Base-by-base conservation (phyloP, 64 coral and sea anemone genomes). In the Actinia equina region DNA sequence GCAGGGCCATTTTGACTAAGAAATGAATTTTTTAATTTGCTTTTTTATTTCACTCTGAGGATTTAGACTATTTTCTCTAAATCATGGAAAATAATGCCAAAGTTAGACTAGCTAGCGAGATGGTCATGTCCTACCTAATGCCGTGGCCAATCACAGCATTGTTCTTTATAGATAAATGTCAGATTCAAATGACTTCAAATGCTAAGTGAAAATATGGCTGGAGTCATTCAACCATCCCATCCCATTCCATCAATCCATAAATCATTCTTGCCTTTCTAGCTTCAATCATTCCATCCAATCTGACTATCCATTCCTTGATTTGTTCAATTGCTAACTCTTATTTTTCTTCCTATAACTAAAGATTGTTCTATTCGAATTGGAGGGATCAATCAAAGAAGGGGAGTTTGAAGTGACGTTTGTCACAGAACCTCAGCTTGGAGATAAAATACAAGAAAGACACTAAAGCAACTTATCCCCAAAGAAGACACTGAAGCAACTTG, bases 281-380 rank as follows among this genome's bases (percentile, higher is more conserved):
- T 49, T 49, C 55, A 7, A 57, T 23, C 62, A 4, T n/a, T 65
- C 22, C 62, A 60, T 4, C 62, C 62, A 37, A 37, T 37, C 30
- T 37, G 30, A 37, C 30, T 37, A 37, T 37, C 30, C 30, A 37
- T 37, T 37, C 19, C 8, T 42, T 42, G 1, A 37, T 74, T 41
- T 2, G 41, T 74, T 30, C 62, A n/a, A n/a, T n/a, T n/a, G 22
- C 22, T n/a, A 20, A 65, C 15, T 20, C n/a, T 23, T 5, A 23
- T 14, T n/a, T 81, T 43, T 52, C 11, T 81, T 52, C 77, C 15
- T 15, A 14, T 52, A 20, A n/a, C 23, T 82, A 52, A 23, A 85
- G 83, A 60, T 85, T 63, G 83, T 85, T 43, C 14, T 85, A 44
- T 85, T 85, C 52, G 83, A 85, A 7, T 53, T 52, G 55, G 83